phyloP scores from a whole-genome alignment of 2,113 vertebrate species.

The Numida meleagris region DNA sequence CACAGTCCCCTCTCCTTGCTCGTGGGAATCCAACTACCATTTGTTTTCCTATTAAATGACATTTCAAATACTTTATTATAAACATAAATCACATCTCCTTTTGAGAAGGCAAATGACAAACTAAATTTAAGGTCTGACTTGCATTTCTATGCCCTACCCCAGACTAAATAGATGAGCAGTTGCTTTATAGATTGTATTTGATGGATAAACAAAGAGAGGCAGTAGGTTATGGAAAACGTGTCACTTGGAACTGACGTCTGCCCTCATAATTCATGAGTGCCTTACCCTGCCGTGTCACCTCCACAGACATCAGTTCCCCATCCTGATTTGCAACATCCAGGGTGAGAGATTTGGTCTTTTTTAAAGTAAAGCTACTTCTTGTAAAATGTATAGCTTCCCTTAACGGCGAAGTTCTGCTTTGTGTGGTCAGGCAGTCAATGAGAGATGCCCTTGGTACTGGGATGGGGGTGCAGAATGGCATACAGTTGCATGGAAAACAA shows the following conservation, averaged over 20 bases:
- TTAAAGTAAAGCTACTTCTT: neutral
- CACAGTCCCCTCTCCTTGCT: slow-evolving; percentile 24
- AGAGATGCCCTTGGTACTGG: neutral
- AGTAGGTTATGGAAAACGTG: slow-evolving; percentile 63
- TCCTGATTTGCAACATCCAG: slow-evolving; percentile 11
- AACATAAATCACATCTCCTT: slow-evolving; percentile 82
- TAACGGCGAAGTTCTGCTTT: neutral
- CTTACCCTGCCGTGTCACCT: slow-evolving; percentile 69
- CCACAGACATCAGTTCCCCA: slow-evolving; percentile 57
- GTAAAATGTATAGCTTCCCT: neutral
- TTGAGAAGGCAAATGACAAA: slow-evolving; percentile 77
- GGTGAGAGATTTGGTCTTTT: neutral
- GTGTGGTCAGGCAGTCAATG: neutral
- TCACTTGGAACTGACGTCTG: slow-evolving; percentile 77
- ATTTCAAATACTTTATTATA: slow-evolving; percentile 82
- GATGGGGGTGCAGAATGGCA: neutral
- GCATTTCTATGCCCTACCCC: slow-evolving; percentile 59
- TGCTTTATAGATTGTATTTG: slow-evolving; percentile 73
- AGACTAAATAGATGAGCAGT: slow-evolving; percentile 74
- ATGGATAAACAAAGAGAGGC: slow-evolving; percentile 77
- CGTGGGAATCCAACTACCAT: slow-evolving; percentile 69
- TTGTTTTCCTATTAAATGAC: slow-evolving; percentile 83
- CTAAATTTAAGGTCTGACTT: slow-evolving; percentile 77
- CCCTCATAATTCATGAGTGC: slow-evolving; percentile 67
- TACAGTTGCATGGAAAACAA: fast-evolving